phyloP scores from a whole-genome alignment of 2,113 vertebrate genomes.

The Apaloderma vittatum region DNA sequence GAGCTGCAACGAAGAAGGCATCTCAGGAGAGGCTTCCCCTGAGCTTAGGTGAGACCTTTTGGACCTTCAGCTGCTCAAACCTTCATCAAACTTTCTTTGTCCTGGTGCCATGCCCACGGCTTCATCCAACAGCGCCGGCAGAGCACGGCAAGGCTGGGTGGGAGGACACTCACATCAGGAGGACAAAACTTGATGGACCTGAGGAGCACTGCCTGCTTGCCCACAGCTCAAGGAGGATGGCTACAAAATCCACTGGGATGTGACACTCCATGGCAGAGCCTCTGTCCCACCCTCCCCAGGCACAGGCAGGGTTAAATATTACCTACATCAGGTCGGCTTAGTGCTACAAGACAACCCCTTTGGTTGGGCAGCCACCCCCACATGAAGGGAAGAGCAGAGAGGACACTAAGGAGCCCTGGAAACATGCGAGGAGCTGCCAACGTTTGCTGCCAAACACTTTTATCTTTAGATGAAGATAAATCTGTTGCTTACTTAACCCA shows the following conservation, averaged over 20 bases:
- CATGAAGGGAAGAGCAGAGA: not conserved
- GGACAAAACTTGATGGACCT: not conserved
- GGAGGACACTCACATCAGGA: not conserved
- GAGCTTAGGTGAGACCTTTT: not conserved
- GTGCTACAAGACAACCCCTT: not conserved
- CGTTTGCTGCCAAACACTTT: slow-evolving; percentile 49
- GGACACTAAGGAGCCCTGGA: not conserved
- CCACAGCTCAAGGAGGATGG: not conserved
- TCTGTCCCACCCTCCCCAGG: not conserved
- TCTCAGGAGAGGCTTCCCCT: not conserved
- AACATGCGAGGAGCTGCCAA: slow-evolving; percentile 37
- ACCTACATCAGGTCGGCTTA: not conserved
- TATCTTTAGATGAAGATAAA: slow-evolving; percentile 55
- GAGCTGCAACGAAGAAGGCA: not conserved
- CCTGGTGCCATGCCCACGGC: not conserved
- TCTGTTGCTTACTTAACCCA: slow-evolving; percentile 61
- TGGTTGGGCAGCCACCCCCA: not conserved
- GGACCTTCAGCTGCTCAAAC: not conserved
- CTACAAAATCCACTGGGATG: not conserved
- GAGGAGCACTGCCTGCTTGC: rapidly evolving
- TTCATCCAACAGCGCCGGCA: not conserved
- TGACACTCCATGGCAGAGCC: rapidly evolving
- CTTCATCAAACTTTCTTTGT: not conserved
- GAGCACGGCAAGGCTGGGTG: not conserved
- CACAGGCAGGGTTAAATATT: not conserved